These are phyloP conservation scores for Rhamphomyia laevipes DNA, from an alignment of 2,888 invertebrate genomes.

Conservation along the genomic window DNA sequence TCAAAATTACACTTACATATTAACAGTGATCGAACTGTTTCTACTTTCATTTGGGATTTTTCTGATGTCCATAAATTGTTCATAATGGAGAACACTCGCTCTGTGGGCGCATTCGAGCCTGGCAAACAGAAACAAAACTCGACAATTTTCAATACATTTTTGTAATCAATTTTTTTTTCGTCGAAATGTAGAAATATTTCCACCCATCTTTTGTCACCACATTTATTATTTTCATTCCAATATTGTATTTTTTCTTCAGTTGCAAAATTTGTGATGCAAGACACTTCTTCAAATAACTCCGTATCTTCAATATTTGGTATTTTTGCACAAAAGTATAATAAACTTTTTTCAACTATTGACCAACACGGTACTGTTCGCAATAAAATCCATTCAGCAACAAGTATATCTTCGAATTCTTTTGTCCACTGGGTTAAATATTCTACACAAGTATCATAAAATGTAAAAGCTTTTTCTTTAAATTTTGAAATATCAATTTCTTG, in stretches of 20 bases:
- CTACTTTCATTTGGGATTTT: conserved; percentile 3
- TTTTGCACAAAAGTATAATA: background rate
- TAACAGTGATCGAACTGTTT: background rate
- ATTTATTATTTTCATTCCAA: background rate
- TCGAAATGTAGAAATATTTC: background rate
- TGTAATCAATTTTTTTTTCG: background rate
- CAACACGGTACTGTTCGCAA: background rate
- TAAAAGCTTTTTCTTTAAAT: background rate
- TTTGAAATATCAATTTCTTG: background rate
- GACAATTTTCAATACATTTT: conserved; percentile 6
- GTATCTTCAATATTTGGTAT: background rate
- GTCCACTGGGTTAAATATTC: too few species aligned
- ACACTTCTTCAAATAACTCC: background rate
- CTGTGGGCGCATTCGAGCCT: conserved; percentile 8
- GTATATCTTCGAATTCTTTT: background rate
- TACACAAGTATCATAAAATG: too few species aligned
- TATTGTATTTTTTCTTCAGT: background rate
- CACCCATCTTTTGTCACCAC: background rate
- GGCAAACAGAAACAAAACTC: conserved; percentile 11
- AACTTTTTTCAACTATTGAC: background rate
- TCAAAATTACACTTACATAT: background rate
- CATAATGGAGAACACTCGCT: conserved; percentile 4
- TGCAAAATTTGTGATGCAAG: background rate
- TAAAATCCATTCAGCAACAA: background rate
- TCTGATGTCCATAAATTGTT: conserved; percentile 7